These are phyloP conservation scores for Cacatua alba DNA, from an alignment of 2,113 vertebrate species.

Conservation along the genomic window DNA sequence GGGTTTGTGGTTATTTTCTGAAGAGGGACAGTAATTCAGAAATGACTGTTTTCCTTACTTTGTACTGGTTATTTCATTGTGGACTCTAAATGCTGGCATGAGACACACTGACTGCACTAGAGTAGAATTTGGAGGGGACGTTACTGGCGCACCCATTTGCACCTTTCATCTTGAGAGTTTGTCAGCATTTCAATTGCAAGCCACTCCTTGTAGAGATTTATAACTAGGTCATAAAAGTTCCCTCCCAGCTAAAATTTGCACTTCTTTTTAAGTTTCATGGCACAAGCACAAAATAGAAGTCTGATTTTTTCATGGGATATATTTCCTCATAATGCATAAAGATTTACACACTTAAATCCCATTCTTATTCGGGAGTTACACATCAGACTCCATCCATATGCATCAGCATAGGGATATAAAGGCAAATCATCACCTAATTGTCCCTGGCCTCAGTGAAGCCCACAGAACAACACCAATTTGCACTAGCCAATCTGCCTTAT, in stretches of 20 bases:
- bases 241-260: conserved; percentile 52
- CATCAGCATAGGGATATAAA: not conserved
- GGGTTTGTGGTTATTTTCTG: conserved; percentile 40
- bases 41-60: conserved; percentile 49
- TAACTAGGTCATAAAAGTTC: conserved; percentile 54
- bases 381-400: not conserved
- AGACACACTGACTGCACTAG: not conserved
- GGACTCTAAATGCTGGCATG: conserved; percentile 1
- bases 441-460: not conserved
- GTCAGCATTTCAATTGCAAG: conserved; percentile 43
- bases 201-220: conserved; percentile 57
- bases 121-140: conserved; percentile 27
- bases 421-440: not conserved
- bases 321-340: conserved; percentile 35
- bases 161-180: conserved; percentile 31
- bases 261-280: conserved; percentile 70
- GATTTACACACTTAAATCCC: not conserved
- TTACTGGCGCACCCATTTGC: not conserved
- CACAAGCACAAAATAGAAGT: conserved; percentile 16
- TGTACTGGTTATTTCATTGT: conserved; percentile 17
- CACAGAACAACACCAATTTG: not conserved
- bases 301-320: not conserved
- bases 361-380: not conserved
- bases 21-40: conserved; percentile 42
- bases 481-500: not conserved